A percentile compares a stretch with the other conserved stretches of the same genome.
These are phyloP conservation scores for zebrafish (Danio rerio) DNA, from an alignment of 2,113 vertebrate species.

Conservation along the genomic window DNA sequence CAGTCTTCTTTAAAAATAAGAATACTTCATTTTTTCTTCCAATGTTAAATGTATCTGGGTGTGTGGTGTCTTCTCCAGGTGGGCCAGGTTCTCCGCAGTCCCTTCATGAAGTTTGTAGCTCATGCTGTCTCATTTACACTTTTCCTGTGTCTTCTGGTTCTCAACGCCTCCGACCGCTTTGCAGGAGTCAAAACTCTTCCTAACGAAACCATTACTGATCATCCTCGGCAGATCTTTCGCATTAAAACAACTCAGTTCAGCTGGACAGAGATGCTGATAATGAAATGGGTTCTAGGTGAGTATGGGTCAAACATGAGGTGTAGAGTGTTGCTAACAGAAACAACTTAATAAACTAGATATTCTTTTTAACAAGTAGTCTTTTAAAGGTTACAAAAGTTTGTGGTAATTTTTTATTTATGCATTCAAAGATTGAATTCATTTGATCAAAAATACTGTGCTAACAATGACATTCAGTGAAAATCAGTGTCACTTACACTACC, in stretches of 20 bases:
- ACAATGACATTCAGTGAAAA: no score
- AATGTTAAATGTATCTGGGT: slow-evolving; percentile 14
- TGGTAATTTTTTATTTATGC: no score
- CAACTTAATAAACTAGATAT: no score
- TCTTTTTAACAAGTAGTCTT: no score
- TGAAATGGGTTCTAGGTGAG: slow-evolving; percentile 89
- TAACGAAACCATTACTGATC: slow-evolving; percentile 85
- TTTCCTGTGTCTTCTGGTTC: slow-evolving; percentile 86
- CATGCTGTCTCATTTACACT: slow-evolving; percentile 89
- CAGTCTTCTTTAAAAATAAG: neutral
- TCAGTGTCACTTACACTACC: no score
- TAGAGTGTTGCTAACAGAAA: no score
- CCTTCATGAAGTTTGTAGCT: slow-evolving; percentile 91
- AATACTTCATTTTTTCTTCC: neutral
- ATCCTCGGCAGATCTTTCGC: slow-evolving; percentile 87
- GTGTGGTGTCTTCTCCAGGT: slow-evolving; percentile 72
- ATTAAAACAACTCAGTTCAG: slow-evolving; percentile 88
- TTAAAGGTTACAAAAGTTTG: no score
- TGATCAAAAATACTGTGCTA: no score
- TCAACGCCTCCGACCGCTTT: slow-evolving; percentile 90
- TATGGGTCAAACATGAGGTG: no score
- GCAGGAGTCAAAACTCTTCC: slow-evolving; percentile 84
- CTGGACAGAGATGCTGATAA: slow-evolving; percentile 90
- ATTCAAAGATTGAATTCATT: no score
- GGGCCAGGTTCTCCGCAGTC: slow-evolving; percentile 85